phyloP scores from a whole-genome alignment of 2,797 vertebrate genomes.

The Protosalanx chinensis region DNA sequence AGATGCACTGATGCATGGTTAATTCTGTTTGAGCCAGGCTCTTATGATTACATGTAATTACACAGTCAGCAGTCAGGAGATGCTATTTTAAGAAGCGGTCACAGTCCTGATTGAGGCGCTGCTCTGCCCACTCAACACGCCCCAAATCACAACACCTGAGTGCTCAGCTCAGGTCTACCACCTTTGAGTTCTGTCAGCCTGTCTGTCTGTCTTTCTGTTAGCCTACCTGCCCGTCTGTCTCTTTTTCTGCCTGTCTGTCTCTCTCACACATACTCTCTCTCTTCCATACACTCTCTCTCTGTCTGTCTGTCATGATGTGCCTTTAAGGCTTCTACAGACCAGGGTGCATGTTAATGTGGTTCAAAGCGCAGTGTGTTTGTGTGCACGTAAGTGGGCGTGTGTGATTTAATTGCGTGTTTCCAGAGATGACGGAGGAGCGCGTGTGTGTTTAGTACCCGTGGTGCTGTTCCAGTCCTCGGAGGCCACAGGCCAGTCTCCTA shows the following conservation, averaged over 20 bases:
- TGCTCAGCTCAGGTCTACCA: slow-evolving; percentile 39
- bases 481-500: slow-evolving; percentile 92
- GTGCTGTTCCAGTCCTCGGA: slow-evolving; percentile 82
- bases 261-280: no score
- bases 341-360: no score
- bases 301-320: no score
- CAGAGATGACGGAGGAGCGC: background rate
- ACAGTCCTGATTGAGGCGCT: slow-evolving; percentile 47
- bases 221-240: background rate
- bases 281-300: no score
- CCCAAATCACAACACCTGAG: slow-evolving; percentile 48
- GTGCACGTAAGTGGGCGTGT: background rate
- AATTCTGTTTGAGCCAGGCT: slow-evolving; percentile 41
- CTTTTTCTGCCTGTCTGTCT: background rate
- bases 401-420: slow-evolving; percentile 21
- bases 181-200: background rate
- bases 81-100: slow-evolving; percentile 56
- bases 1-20: slow-evolving; percentile 25
- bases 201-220: background rate
- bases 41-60: slow-evolving; percentile 60
- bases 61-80: slow-evolving; percentile 48
- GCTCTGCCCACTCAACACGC: slow-evolving; percentile 46
- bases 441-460: slow-evolving; percentile 68
- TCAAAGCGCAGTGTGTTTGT: background rate
- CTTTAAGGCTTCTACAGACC: no score